phyloP scores from a whole-genome alignment of 1,140 invertebrate genomes.

The Sycophaga agraensis region DNA sequence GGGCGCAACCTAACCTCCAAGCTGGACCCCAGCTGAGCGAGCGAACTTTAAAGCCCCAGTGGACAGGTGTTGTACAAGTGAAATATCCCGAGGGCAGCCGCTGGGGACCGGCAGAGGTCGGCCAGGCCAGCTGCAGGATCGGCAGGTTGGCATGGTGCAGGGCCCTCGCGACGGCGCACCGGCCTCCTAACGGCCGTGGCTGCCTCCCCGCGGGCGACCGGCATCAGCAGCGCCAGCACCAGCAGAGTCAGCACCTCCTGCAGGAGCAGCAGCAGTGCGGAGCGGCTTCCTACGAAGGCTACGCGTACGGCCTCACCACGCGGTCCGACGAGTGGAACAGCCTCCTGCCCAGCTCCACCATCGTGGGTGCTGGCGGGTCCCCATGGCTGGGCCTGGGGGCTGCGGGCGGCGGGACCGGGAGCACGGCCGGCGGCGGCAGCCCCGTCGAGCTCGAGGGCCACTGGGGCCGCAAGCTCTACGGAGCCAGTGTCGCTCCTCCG shows the following conservation, averaged over 20 bases:
- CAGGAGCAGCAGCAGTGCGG: not conserved
- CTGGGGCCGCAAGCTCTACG: constrained; percentile 55
- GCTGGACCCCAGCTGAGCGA: too few species aligned
- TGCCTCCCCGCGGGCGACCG: not conserved
- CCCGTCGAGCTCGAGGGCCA: constrained; percentile 55
- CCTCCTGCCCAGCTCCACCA: constrained; percentile 58
- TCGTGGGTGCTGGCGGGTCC: constrained; percentile 58
- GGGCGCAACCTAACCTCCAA: not conserved
- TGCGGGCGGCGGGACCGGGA: constrained; percentile 44
- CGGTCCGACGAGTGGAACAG: constrained; percentile 58
- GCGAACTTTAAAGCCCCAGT: too few species aligned
- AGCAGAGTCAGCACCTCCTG: not conserved
- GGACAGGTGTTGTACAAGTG: too few species aligned
- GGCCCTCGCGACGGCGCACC: constrained; percentile 3
- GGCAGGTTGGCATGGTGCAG: constrained; percentile 17
- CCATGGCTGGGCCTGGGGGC: constrained; percentile 54
- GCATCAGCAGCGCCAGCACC: not conserved
- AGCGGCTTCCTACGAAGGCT: not conserved
- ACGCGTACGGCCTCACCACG: constrained; percentile 54
- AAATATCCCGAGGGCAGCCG: too few species aligned
- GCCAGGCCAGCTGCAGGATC: too few species aligned
- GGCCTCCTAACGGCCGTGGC: constrained; percentile 8
- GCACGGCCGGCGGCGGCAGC: constrained; percentile 47
- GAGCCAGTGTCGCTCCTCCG: constrained; percentile 53
- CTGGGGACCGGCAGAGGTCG: too few species aligned